phyloP scores from a whole-genome alignment of 2,113 vertebrate genomes.

The Trachemys scripta region DNA sequence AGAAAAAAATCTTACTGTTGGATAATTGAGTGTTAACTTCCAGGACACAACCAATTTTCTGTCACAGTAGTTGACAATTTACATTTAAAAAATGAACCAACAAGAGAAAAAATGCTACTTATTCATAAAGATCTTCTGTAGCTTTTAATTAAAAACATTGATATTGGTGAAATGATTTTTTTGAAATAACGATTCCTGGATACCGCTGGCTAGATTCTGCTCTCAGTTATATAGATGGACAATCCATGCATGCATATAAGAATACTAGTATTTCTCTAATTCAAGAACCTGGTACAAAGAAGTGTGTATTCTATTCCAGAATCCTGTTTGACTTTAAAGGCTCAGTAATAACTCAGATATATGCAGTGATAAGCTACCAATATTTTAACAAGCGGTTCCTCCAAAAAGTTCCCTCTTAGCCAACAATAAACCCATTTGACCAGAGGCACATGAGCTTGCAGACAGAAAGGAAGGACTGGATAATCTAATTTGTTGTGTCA shows the following conservation, averaged over 20 bases:
- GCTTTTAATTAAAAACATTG: constrained; percentile 1
- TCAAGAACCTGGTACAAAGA: background rate
- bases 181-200: background rate
- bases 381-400: background rate
- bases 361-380: background rate
- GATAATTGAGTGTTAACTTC: constrained; percentile 54
- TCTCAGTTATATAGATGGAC: background rate
- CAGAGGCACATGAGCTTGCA: background rate
- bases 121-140: constrained; percentile 14
- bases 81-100: constrained; percentile 43
- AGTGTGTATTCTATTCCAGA: background rate
- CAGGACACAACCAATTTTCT: constrained; percentile 64
- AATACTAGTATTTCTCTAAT: background rate
- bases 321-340: background rate
- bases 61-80: constrained; percentile 39
- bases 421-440: background rate
- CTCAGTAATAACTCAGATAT: background rate
- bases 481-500: background rate
- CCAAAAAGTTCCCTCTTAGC: background rate
- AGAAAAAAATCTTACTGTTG: constrained; percentile 26
- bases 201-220: background rate
- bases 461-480: background rate
- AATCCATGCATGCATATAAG: background rate
- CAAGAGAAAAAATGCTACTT: background rate
- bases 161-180: background rate